Evolutionary conservation across 1,140 invertebrate genomes (phyloP), one percentile per base, ranked within the genome.

Genomic region (Sesamia nonagrioides): DNA sequence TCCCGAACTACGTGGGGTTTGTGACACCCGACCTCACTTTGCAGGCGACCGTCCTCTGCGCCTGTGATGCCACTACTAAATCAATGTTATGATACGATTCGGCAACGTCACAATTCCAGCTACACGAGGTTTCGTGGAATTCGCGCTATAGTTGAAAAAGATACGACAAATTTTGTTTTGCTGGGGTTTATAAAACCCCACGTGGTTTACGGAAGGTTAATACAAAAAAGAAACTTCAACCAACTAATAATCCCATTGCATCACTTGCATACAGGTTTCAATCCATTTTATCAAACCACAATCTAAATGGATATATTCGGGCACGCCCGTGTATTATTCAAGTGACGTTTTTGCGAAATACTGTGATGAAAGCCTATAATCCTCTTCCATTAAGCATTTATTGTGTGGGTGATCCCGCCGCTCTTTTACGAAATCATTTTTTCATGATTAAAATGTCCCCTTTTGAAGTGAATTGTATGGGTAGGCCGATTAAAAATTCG

Each of bases 361-460:
- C 80, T 71, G 66, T 79, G 84, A 81, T 76, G 80, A 82, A 83
- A 86, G 75, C 80, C 72, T 81, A 82, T 83, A 87, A 84, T 84
- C 86, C 83, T 27, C 76, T 84, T 83, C 84, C 86, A 87, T 87
- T 87, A 87, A 87, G 82, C 84, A 86, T 82, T 84, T 79, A 86
- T 86, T 82, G 80, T 81, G 68, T 77, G 80, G 42, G 69, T 76
- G 72, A 78, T 82, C 78, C 71, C 76, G 40, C 13, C 60, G 45
- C 54, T 66, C 72, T 75, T 79, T 68, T 71, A 60, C 63, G 61
- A 81, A 81, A 77, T 79, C 50, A 78, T 80, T 77, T 83, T 77
- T 83, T 78, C 72, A 72, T 83, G 71, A 74, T 78, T 75, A 60
- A 75, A 75, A 72, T 71, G 66, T 78, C 71, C 42, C 60, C 33